Percentiles rank a stretch among this genome's conserved stretches.
phyloP scores from a whole-genome alignment of 1,140 invertebrate species.

The Linepithema humile region DNA sequence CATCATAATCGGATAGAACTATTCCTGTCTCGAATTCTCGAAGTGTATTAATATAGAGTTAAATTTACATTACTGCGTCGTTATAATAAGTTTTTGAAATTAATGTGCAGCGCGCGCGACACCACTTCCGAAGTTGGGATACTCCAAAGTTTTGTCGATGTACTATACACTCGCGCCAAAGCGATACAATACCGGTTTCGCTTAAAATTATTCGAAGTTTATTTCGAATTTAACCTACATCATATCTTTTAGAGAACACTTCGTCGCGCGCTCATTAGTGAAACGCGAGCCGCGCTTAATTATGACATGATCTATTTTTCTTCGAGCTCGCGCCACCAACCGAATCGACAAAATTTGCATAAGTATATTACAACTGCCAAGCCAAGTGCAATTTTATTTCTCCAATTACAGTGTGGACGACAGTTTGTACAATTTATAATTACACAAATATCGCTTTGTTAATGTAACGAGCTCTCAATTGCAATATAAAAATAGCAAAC shows the following conservation, averaged over 20 bases:
- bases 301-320: constrained; percentile 10
- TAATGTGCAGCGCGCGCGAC: background rate
- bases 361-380: constrained; percentile 20
- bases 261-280: background rate
- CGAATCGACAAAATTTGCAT: constrained; percentile 34
- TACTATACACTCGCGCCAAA: background rate
- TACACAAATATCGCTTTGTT: constrained; percentile 18
- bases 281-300: background rate
- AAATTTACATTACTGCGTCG: background rate
- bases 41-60: background rate
- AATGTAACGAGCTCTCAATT: background rate
- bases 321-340: background rate
- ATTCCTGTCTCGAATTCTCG: background rate
- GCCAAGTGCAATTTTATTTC: constrained; percentile 11
- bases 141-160: background rate
- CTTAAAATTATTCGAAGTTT: constrained; percentile 7
- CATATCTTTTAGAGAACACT: background rate
- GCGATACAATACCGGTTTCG: background rate
- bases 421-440: background rate
- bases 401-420: constrained; percentile 2
- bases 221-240: background rate
- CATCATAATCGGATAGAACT: background rate
- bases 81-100: constrained; percentile 20
- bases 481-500: background rate
- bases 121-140: background rate